Base-by-base conservation (phyloP, 2,113 vertebrate species). In the Formicarius rufipectus region DNA sequence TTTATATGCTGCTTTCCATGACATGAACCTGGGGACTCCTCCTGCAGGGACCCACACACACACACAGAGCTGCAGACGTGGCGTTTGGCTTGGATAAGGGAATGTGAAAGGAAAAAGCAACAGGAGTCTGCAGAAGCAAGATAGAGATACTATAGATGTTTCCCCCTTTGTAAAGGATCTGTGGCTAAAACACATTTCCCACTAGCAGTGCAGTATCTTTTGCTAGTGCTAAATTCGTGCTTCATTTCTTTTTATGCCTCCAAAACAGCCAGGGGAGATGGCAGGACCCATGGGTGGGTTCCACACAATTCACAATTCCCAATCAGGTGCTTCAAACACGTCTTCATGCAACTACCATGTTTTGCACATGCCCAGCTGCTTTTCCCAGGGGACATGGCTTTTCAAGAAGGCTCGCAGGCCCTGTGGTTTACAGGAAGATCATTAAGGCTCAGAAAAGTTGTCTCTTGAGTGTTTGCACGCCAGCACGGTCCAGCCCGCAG, bases 291-390 rank as follows among this genome's bases (percentile, higher is more conserved):
- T 21, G 63, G 39, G 58, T 44, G 73, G 47, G 42, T 24, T 56
- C n/a, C 23, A 18, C 3, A 58, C 58, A 45, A 7, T 28, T 35
- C 58, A 14, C 27, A 44, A 59, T 42, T 58, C 44, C 44, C 45
- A 49, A 14, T 64, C 49, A 50, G 42, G 49, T 0, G 0, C 17
- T 71, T 39, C 30, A 60, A 42, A 53, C 2, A 1, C 44, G 47
- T 49, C 31, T 47, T 24, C 60, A 9, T 55, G 68, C 0, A 0
- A 28, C 30, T 67, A 53, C n/a, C 60, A 47, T 1, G 0, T 53
- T 58, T 77, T 67, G 67, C 59, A 47, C 0, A 0, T 71, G 44
- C 33, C 63, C 50, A 40, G 9, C 56, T 82, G 56, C 71, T 52
- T 27, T 45, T 87, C 77, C 63, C 8, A 3, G 3, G 25, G 56